These are phyloP conservation scores for Trichonephila clavipes DNA, from an alignment of 1,140 invertebrate species.

Conservation along the genomic window DNA sequence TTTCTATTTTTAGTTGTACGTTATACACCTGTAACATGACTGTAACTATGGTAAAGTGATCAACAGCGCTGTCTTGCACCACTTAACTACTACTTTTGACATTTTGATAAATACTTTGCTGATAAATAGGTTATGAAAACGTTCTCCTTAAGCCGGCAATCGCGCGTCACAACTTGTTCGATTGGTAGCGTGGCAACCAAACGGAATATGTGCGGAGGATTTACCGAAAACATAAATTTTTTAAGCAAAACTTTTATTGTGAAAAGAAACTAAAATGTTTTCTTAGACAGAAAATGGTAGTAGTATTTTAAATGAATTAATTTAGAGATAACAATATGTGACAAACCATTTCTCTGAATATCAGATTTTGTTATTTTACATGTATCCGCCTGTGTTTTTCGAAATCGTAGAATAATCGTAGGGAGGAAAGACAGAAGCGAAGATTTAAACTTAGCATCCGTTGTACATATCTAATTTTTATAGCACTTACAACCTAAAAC, in stretches of 20 bases:
- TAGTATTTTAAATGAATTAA: background rate
- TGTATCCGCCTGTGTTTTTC: no score
- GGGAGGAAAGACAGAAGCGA: no score
- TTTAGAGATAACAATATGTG: background rate
- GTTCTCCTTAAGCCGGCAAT: background rate
- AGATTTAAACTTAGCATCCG: no score
- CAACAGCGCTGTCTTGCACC: background rate
- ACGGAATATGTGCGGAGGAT: background rate
- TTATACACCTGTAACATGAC: background rate
- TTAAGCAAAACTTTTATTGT: no score
- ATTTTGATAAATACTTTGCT: constrained; percentile 9
- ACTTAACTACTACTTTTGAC: background rate
- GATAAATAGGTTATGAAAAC: constrained; percentile 11
- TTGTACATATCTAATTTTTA: no score
- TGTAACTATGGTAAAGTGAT: constrained; percentile 16
- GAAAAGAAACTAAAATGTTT: background rate
- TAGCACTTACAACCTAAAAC: no score
- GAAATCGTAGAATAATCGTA: no score
- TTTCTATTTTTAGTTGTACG: background rate
- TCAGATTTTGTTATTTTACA: no score
- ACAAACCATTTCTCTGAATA: background rate
- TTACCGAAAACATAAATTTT: background rate
- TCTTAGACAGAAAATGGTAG: background rate
- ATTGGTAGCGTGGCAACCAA: background rate
- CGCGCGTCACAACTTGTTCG: background rate